phyloP scores from a whole-genome alignment of 2,888 invertebrate genomes.

The Phorcus lineatus region DNA sequence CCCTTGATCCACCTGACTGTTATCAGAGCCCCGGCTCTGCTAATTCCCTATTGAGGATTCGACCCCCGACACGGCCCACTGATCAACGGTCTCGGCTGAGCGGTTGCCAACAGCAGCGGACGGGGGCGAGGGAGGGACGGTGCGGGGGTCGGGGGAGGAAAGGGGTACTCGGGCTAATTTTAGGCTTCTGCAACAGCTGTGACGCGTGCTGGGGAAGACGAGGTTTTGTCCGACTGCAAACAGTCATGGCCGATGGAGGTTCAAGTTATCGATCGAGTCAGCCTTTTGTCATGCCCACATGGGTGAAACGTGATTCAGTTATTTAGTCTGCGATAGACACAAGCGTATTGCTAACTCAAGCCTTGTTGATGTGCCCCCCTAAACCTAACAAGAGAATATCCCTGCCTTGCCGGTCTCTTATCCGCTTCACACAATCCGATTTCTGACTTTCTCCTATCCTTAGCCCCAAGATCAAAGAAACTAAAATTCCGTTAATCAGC shows the following conservation, averaged over 20 bases:
- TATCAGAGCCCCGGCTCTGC: not conserved
- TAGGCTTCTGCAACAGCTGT: slow-evolving; percentile 40
- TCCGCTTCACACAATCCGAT: not conserved
- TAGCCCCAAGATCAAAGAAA: not conserved
- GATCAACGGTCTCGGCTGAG: slow-evolving; percentile 10
- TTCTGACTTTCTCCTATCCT: not conserved
- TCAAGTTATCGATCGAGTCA: slow-evolving; percentile 21
- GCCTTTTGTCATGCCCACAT: slow-evolving; percentile 29
- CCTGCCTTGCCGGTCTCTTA: not conserved
- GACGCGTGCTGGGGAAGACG: slow-evolving; percentile 35
- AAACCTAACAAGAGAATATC: not conserved
- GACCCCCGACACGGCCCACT: not conserved
- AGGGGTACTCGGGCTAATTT: slow-evolving; percentile 22
- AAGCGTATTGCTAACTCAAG: not conserved
- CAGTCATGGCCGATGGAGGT: slow-evolving; percentile 15
- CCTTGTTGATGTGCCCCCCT: not conserved
- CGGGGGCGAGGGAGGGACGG: not conserved
- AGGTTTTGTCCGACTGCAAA: slow-evolving; percentile 39
- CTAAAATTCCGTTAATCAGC: not conserved
- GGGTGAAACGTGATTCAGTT: slow-evolving; percentile 24
- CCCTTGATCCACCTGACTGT: not conserved
- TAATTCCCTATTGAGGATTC: not conserved
- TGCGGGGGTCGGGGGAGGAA: slow-evolving; percentile 6
- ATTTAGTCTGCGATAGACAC: slow-evolving; percentile 27
- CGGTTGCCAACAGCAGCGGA: not conserved